Percentiles rank a stretch among this genome's conserved stretches.
Evolutionary conservation across 1,140 invertebrate genomes (phyloP).

Genomic region (Tribolium madens): DNA sequence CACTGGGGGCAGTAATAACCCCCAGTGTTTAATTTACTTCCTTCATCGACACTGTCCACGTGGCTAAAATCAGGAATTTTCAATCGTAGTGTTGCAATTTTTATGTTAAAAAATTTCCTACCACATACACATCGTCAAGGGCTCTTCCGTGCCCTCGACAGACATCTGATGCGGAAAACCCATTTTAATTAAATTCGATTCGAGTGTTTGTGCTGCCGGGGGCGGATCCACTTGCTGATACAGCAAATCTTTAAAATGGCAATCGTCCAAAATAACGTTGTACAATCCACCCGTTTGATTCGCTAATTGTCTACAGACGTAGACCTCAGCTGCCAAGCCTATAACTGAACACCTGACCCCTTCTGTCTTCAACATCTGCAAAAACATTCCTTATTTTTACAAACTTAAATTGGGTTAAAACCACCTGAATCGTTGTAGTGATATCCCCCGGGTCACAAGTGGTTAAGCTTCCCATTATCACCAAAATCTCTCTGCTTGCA

Average conservation of each 20-base stretch:
- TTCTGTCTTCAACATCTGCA: constrained; percentile 76
- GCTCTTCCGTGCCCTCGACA: constrained; percentile 74
- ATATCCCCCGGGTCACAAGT: constrained; percentile 98
- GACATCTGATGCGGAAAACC: constrained; percentile 85
- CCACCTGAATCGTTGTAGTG: constrained; percentile 84
- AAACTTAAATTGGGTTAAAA: not conserved
- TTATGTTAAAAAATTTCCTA: constrained; percentile 65
- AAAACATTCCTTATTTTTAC: not conserved
- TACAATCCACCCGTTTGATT: constrained; percentile 88
- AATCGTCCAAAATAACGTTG: constrained; percentile 91
- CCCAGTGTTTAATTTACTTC: constrained; percentile 74
- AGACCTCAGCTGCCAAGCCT: constrained; percentile 94
- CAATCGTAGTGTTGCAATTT: too few species aligned
- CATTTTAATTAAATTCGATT: constrained; percentile 91
- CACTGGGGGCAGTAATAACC: constrained; percentile 98
- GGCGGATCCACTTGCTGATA: constrained; percentile 89
- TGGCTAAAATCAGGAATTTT: constrained; percentile 72
- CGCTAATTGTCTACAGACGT: constrained; percentile 87
- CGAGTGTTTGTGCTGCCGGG: constrained; percentile 81
- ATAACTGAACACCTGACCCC: constrained; percentile 93
- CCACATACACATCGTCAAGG: constrained; percentile 89
- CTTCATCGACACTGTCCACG: constrained; percentile 79
- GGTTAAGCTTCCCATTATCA: constrained; percentile 93
- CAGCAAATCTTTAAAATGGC: constrained; percentile 87
- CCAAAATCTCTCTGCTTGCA: constrained; percentile 91